These are phyloP conservation scores for Drosophila nasuta DNA, from an alignment of 1,140 invertebrate genomes.

Conservation along the genomic window DNA sequence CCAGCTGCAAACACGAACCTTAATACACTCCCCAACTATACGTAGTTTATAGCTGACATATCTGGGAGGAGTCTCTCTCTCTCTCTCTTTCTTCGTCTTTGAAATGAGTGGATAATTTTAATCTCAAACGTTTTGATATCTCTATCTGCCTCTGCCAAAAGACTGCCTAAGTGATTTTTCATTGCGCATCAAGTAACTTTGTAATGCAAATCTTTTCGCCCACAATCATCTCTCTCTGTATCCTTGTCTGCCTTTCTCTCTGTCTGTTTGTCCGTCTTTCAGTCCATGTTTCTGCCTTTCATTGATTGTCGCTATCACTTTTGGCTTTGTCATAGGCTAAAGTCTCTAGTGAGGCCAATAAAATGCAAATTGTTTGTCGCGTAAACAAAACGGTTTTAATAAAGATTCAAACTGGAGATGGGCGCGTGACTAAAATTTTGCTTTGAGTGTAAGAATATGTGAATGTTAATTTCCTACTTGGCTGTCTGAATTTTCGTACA, in stretches of 20 bases:
- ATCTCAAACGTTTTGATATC: constrained; percentile 51
- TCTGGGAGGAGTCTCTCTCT: background rate
- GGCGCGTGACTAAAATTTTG: constrained; percentile 10
- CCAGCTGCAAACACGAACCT: constrained; percentile 21
- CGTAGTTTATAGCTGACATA: constrained; percentile 38
- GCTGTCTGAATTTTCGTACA: no score
- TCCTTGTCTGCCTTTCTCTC: constrained; percentile 1
- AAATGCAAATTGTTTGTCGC: constrained; percentile 76
- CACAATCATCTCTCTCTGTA: constrained; percentile 11
- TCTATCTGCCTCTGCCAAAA: constrained; percentile 22
- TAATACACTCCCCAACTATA: constrained; percentile 35
- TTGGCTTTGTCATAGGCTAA: constrained; percentile 27
- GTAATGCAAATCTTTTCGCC: constrained; percentile 70
- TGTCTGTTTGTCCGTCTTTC: constrained; percentile 7
- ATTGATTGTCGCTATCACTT: constrained; percentile 50
- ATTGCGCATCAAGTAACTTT: constrained; percentile 65
- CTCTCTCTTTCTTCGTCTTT: background rate
- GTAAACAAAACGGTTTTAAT: constrained; percentile 57
- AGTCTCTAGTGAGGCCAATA: constrained; percentile 58
- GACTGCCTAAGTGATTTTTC: constrained; percentile 71
- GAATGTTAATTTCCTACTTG: background rate
- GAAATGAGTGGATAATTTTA: constrained; percentile 44
- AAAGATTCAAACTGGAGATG: constrained; percentile 43
- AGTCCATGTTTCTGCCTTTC: constrained; percentile 36
- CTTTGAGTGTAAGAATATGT: background rate